Conservation (phyloP, 2,888 invertebrate species). For the Drosophila gaucha region DNA sequence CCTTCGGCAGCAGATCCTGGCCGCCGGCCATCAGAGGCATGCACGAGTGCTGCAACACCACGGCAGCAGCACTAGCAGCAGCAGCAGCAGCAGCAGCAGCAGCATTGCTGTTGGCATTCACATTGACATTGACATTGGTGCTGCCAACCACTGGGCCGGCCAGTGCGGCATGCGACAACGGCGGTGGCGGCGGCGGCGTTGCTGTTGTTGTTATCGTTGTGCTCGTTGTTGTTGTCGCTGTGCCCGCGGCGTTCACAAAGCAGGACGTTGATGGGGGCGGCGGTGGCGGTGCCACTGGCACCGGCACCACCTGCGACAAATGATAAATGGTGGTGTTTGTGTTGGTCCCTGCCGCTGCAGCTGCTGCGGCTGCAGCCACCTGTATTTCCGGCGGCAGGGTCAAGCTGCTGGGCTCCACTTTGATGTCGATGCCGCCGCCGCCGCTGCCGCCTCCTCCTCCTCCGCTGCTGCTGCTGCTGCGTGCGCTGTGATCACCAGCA, state of each 20-base stretch:
- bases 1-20: conserved; percentile 70
- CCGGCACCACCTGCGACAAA: conserved; percentile 74
- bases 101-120: not conserved
- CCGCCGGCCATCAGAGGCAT: conserved; percentile 48
- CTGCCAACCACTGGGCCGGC: conserved; percentile 2
- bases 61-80: conserved; percentile 43
- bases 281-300: conserved; percentile 44
- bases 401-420: conserved; percentile 72
- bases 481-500: conserved; percentile 41
- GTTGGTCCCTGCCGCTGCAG: conserved; percentile 22
- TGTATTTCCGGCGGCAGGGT: conserved; percentile 60
- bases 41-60: conserved; percentile 12
- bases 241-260: conserved; percentile 42
- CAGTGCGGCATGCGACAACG: not conserved
- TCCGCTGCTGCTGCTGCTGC: conserved; percentile 47
- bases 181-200: conserved; percentile 17
- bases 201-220: not conserved
- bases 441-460: conserved; percentile 29
- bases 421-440: conserved; percentile 72
- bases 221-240: conserved; percentile 26
- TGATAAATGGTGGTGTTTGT: conserved; percentile 72
- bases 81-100: conserved; percentile 15
- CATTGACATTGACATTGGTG: not conserved
- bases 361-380: conserved; percentile 44
- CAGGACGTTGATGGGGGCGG: conserved; percentile 56